These are phyloP conservation scores for Clamator glandarius DNA, from an alignment of 2,797 vertebrate species.

Conservation along the genomic window DNA sequence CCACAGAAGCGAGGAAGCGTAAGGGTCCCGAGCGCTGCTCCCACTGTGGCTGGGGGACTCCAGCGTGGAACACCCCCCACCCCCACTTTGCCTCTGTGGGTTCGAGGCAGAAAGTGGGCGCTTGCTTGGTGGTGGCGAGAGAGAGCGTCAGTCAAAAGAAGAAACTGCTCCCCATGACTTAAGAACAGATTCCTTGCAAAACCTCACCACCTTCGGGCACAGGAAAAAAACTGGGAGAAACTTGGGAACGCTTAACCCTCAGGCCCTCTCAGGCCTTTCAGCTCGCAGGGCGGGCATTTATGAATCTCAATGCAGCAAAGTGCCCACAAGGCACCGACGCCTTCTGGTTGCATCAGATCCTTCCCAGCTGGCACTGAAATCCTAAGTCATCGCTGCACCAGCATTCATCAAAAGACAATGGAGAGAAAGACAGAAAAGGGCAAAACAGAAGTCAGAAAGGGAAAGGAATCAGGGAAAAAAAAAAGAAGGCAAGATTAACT, in stretches of 20 bases:
- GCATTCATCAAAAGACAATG: constrained; percentile 34
- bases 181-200: neutral
- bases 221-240: neutral
- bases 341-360: constrained; percentile 18
- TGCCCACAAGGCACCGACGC: neutral
- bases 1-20: neutral
- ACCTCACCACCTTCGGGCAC: neutral
- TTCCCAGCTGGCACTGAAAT: constrained; percentile 24
- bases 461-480: neutral
- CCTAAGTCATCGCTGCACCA: constrained; percentile 27
- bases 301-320: neutral
- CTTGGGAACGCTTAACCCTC: neutral
- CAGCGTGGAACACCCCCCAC: no score
- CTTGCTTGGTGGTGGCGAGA: neutral
- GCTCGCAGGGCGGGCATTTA: neutral
- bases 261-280: neutral
- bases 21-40: neutral
- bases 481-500: neutral
- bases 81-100: neutral
- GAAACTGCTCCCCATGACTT: neutral
- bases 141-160: neutral
- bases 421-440: constrained; percentile 17
- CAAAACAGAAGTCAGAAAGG: neutral
- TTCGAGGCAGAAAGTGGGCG: neutral
- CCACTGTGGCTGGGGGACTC: neutral